phyloP scores from a whole-genome alignment of 2,888 invertebrate genomes.

The Pachymerium ferrugineum region DNA sequence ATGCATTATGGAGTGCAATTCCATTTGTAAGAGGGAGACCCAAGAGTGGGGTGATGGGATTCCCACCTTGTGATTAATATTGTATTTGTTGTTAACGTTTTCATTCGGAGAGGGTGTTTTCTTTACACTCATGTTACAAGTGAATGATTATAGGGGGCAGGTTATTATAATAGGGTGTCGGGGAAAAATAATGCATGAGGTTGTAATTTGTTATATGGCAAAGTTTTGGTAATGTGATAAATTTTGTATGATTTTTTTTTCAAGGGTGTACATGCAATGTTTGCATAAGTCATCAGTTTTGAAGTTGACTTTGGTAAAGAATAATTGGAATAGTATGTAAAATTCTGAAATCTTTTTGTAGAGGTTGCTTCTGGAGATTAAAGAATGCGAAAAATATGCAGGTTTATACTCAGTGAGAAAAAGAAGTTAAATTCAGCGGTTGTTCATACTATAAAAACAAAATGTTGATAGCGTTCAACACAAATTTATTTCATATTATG shows the following conservation, averaged over 20 bases:
- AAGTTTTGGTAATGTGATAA: conserved; percentile 1
- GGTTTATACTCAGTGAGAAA: too few relatives aligned
- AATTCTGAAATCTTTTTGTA: conserved; percentile 5
- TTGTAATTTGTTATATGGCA: background rate
- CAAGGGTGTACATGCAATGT: too few relatives aligned
- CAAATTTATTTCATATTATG: too few relatives aligned
- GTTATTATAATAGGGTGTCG: background rate
- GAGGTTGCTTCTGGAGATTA: too few relatives aligned
- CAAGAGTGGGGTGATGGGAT: conserved; percentile 13
- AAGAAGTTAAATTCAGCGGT: too few relatives aligned
- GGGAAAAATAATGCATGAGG: background rate
- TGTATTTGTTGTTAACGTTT: conserved; percentile 6
- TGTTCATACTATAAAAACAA: too few relatives aligned
- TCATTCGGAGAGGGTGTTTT: background rate
- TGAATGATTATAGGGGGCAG: background rate
- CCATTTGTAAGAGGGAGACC: background rate
- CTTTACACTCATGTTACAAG: background rate
- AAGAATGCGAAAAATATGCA: too few relatives aligned
- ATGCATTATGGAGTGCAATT: conserved; percentile 24
- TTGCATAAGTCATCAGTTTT: conserved; percentile 7
- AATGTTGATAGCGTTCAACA: too few relatives aligned
- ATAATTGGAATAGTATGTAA: background rate
- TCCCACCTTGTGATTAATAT: conserved; percentile 18
- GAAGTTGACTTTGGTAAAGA: background rate
- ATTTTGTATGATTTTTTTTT: background rate